These are phyloP conservation scores for Macrosiphum euphorbiae DNA, from an alignment of 2,888 invertebrate species.

Conservation along the genomic window DNA sequence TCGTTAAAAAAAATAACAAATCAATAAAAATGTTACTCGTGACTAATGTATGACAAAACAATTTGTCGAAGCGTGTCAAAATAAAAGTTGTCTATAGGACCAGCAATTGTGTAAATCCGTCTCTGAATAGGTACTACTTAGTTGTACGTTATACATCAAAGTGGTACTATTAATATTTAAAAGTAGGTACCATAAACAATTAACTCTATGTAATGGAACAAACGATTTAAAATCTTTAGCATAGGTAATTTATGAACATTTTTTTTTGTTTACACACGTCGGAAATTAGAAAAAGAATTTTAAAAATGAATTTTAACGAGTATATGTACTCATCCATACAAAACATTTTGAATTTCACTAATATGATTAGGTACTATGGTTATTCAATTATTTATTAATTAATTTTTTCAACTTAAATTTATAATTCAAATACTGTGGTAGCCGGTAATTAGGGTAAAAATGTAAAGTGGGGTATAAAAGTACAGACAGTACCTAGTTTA, in stretches of 20 bases:
- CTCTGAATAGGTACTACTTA: too few relatives aligned
- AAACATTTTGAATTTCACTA: not conserved
- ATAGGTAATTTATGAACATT: not conserved
- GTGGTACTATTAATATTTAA: too few relatives aligned
- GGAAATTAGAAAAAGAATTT: not conserved
- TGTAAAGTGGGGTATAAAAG: not conserved
- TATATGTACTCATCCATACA: not conserved
- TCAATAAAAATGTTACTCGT: too few relatives aligned
- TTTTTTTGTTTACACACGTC: not conserved
- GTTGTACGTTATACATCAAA: too few relatives aligned
- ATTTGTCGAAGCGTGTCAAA: too few relatives aligned
- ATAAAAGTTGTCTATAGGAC: too few relatives aligned
- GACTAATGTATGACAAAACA: too few relatives aligned
- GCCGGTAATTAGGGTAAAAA: not conserved
- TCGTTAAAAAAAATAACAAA: too few relatives aligned
- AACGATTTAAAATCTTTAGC: not conserved
- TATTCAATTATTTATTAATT: not conserved
- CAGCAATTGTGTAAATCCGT: too few relatives aligned
- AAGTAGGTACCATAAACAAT: slow-evolving; percentile 7
- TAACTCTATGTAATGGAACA: not conserved
- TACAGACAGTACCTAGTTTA: not conserved
- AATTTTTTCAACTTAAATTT: not conserved
- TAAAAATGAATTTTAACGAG: not conserved
- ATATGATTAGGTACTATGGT: not conserved
- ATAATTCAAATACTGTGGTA: not conserved